phyloP scores from a whole-genome alignment of 2,113 vertebrate species.

The Procavia capensis region DNA sequence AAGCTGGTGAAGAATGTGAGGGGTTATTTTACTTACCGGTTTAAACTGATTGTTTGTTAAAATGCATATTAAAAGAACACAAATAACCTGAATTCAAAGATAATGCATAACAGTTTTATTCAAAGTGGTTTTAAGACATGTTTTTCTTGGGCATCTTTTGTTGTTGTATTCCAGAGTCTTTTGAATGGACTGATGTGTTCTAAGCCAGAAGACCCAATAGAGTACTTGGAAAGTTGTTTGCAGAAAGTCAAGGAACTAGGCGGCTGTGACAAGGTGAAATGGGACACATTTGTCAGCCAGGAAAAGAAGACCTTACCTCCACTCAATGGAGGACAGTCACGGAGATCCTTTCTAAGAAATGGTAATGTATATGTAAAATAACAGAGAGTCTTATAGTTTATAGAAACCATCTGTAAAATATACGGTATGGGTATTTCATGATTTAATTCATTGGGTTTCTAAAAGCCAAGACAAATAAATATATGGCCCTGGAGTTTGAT shows the following conservation, averaged over 20 bases:
- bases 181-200: constrained; percentile 98
- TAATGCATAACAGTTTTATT: background rate
- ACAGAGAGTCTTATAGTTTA: background rate
- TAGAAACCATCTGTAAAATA: background rate
- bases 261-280: constrained; percentile 95
- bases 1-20: background rate
- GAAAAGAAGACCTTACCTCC: constrained; percentile 97
- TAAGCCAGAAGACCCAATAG: constrained; percentile 97
- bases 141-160: constrained; percentile 29
- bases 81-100: constrained; percentile 10
- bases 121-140: background rate
- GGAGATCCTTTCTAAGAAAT: constrained; percentile 96
- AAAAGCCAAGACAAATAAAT: constrained; percentile 1
- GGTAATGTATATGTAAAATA: constrained; percentile 87
- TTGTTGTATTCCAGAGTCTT: constrained; percentile 91
- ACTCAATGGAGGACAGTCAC: constrained; percentile 95
- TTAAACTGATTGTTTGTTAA: background rate
- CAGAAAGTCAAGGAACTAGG: constrained; percentile 96
- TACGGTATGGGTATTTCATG: background rate
- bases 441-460: constrained; percentile 11
- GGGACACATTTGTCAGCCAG: constrained; percentile 98
- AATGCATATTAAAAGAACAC: background rate
- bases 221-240: constrained; percentile 96
- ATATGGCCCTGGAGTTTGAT: background rate
- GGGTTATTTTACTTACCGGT: constrained; percentile 35